A percentile compares a stretch with the other conserved stretches of the same genome.
These are phyloP conservation scores for Mirounga angustirostris DNA, from an alignment of 2,113 vertebrate genomes.

Conservation along the genomic window DNA sequence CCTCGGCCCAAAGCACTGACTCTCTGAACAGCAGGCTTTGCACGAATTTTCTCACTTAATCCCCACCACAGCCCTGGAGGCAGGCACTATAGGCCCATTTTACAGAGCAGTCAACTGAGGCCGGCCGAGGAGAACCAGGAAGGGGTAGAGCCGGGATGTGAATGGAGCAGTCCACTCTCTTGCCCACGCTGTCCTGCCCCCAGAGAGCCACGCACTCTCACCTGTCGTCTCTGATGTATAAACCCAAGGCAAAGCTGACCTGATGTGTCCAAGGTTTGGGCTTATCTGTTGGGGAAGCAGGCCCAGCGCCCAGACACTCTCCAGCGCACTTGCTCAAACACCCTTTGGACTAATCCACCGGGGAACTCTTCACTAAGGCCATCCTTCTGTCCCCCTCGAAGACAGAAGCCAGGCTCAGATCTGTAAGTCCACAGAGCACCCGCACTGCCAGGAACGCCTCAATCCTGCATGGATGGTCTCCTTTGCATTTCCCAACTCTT, in stretches of 20 bases:
- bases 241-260: fast-evolving
- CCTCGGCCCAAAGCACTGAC: background rate
- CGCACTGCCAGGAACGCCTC: fast-evolving
- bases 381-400: fast-evolving
- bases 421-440: too few species aligned
- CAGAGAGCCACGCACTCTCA: background rate
- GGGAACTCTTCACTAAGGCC: fast-evolving
- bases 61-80: background rate
- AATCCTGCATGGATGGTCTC: fast-evolving
- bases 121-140: background rate
- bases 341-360: fast-evolving
- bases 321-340: fast-evolving
- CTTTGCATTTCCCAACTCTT: fast-evolving
- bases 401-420: too few species aligned
- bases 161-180: background rate
- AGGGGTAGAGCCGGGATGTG: background rate
- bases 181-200: background rate
- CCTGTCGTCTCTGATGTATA: fast-evolving
- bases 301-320: fast-evolving
- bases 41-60: fast-evolving
- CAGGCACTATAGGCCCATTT: background rate
- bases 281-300: fast-evolving
- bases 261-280: fast-evolving
- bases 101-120: background rate
- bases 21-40: background rate